Evolutionary conservation across 2,888 invertebrate genomes (phyloP), one percentile per base, ranked within the genome.

Genomic region (Yponomeuta cagnagella): DNA sequence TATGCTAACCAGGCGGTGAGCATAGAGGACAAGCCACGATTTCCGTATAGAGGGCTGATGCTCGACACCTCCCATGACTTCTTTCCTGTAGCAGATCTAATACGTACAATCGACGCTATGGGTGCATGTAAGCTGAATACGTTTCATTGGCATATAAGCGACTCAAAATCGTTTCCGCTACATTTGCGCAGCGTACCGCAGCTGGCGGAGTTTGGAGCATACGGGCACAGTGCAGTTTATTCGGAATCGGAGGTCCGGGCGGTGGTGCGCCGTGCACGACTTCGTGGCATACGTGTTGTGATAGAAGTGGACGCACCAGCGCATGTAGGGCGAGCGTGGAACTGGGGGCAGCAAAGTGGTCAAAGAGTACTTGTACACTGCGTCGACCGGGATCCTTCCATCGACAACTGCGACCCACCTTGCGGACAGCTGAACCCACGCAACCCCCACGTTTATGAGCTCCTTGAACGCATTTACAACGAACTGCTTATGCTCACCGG

Each of bases 101-200:
- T 95, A 77, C 93, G 95, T 12, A 95, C 96, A 10, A 89, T 98
- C 79, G 95, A 97, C 72, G 98, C 96, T 2, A 98, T 98, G 98
- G 95, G 96, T 0, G 95, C 96, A 68, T 95, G 95, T 77, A 98
- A 98, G 86, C 85, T 98, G 75, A 98, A 98, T 88, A 96, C 97
- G 2, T 96, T 98, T 80, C 98, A 98, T 81, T 98, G 98, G 98
- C 97, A 97, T 80, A 93, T 96, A 48, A 95, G 95, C 6, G 98
- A 98, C 84, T 97, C 98, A 15, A 98, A 98, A 84, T 97, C 98
- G 75, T 98, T 98, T 86, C 98, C 98, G 0, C 95, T 97, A 82
- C 94, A 95, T 73, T 94, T 97, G 4, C 94, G 94, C 37, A 93
- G 94, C 74, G 95, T 95, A 71, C 97, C 97, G 0, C 95, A 96